Evolutionary conservation across 2,888 invertebrate genomes (phyloP).

Genomic region (Mimumesa dahlbomi): DNA sequence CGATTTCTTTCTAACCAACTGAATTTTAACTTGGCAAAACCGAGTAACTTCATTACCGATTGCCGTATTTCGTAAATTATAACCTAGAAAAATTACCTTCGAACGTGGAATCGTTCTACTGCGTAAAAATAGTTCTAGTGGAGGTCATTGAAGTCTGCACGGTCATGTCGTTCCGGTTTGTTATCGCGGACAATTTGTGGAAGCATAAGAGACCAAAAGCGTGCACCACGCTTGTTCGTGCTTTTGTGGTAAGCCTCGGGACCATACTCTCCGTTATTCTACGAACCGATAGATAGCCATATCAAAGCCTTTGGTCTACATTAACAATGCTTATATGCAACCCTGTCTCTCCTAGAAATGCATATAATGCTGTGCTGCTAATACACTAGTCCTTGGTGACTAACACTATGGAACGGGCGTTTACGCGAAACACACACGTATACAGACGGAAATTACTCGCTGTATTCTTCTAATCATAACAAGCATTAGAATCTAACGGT

Average conservation of each 20-base stretch:
- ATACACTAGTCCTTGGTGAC: slow-evolving; percentile 12
- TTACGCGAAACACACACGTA: no score
- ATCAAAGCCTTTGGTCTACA: slow-evolving; percentile 47
- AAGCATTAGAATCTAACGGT: neutral
- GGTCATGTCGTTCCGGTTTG: slow-evolving; percentile 59
- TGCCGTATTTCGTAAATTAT: no score
- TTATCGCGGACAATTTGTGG: slow-evolving; percentile 62
- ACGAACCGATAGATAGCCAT: slow-evolving; percentile 63
- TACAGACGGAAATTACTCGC: no score
- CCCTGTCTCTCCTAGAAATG: slow-evolving; percentile 4
- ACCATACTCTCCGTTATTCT: slow-evolving; percentile 45
- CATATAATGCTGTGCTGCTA: slow-evolving; percentile 17
- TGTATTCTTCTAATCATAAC: no score
- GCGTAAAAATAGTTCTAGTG: slow-evolving; percentile 49
- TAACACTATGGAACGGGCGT: neutral
- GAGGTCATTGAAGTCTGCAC: slow-evolving; percentile 55
- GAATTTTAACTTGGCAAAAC: no score
- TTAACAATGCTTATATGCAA: slow-evolving; percentile 35
- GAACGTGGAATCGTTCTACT: slow-evolving; percentile 37
- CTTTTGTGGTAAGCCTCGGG: slow-evolving; percentile 47
- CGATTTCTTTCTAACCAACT: no score
- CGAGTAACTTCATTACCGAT: no score
- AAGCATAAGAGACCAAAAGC: slow-evolving; percentile 54
- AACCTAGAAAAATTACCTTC: slow-evolving; percentile 26
- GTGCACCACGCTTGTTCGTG: slow-evolving; percentile 38